Evolutionary conservation across 2,888 invertebrate species (phyloP).

Genomic region (Xanthorhoe designata): DNA sequence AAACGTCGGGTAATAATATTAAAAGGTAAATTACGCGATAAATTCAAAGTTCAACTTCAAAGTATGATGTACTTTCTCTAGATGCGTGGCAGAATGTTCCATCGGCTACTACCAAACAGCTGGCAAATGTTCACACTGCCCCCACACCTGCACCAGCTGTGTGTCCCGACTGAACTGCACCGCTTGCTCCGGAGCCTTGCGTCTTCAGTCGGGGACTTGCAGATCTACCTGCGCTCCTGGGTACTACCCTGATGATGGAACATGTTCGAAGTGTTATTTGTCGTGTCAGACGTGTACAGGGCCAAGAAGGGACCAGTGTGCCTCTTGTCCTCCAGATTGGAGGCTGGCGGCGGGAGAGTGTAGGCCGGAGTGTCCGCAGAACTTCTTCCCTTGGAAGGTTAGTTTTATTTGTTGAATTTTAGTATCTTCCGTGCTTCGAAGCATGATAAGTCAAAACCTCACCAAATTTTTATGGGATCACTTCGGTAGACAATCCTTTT

Average conservation of each 20-base stretch:
- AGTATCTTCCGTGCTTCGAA: too few species aligned
- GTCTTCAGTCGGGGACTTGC: constrained; percentile 94
- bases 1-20: too few species aligned
- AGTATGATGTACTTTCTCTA: constrained; percentile 5
- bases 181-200: constrained; percentile 90
- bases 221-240: constrained; percentile 91
- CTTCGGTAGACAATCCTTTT: too few species aligned
- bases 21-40: too few species aligned
- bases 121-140: constrained; percentile 90
- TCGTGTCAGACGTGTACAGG: constrained; percentile 94
- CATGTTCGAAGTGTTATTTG: constrained; percentile 92
- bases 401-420: constrained; percentile 63
- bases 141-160: constrained; percentile 92
- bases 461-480: too few species aligned
- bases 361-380: constrained; percentile 93
- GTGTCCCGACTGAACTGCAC: constrained; percentile 93
- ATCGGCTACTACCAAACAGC: constrained; percentile 91
- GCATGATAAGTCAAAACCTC: too few species aligned
- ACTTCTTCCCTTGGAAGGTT: constrained; percentile 92
- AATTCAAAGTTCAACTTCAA: too few species aligned
- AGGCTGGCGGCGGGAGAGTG: constrained; percentile 93
- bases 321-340: constrained; percentile 92
- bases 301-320: constrained; percentile 93
- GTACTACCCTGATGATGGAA: constrained; percentile 94
- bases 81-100: constrained; percentile 90